These are phyloP conservation scores for Brachypalpus laphriformis DNA, from an alignment of 2,888 invertebrate species.

Conservation along the genomic window DNA sequence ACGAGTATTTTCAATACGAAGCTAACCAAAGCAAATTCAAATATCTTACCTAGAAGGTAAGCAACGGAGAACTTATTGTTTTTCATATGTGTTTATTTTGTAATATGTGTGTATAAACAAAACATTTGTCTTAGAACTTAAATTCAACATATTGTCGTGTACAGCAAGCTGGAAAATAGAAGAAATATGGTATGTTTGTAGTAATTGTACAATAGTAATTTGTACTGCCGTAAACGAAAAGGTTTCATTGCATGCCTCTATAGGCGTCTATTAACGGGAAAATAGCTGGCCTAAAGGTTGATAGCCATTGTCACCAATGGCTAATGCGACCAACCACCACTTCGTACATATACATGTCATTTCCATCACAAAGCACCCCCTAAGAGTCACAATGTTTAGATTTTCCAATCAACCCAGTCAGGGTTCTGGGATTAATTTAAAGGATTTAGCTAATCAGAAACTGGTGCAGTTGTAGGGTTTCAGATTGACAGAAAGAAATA, in stretches of 20 bases:
- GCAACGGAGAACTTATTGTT: too few relatives aligned
- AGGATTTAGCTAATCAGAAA: conserved; percentile 73
- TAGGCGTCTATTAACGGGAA: not conserved
- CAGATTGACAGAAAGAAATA: conserved; percentile 65
- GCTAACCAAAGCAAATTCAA: too few relatives aligned
- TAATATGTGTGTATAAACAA: not conserved
- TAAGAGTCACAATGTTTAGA: conserved; percentile 67
- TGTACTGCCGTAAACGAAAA: not conserved
- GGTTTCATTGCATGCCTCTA: conserved; percentile 18
- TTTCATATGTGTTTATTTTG: too few relatives aligned
- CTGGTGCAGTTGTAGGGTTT: conserved; percentile 59
- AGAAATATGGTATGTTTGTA: not conserved
- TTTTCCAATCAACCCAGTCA: conserved; percentile 69
- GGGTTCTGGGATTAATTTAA: conserved; percentile 67
- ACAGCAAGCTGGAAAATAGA: not conserved
- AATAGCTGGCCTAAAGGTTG: conserved; percentile 38
- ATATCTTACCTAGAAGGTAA: too few relatives aligned
- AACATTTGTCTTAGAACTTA: not conserved
- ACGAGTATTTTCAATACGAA: too few relatives aligned
- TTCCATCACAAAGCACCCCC: conserved; percentile 43
- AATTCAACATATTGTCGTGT: not conserved
- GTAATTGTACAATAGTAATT: too few relatives aligned
- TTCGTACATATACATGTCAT: conserved; percentile 25
- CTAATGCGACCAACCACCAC: conserved; percentile 18
- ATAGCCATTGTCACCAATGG: conserved; percentile 25